These are phyloP conservation scores for Catharus fuscescens DNA, from an alignment of 2,113 vertebrate genomes.

Conservation along the genomic window DNA sequence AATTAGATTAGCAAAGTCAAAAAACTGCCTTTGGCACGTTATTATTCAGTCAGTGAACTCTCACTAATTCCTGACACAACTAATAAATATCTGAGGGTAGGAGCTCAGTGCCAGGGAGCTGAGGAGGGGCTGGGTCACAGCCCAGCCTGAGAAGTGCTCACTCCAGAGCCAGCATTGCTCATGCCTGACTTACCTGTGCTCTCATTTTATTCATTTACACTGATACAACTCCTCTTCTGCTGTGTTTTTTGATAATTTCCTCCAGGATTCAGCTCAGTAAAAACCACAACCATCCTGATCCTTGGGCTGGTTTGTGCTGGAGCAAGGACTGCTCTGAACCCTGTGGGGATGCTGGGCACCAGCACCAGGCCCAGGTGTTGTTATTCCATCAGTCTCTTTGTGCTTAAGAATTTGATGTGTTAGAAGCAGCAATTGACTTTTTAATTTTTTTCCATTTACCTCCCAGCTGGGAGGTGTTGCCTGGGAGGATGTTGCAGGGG, in stretches of 20 bases:
- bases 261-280: not conserved
- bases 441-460: not conserved
- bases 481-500: not conserved
- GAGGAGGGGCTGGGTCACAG: not conserved
- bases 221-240: not conserved
- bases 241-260: not conserved
- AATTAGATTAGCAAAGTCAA: constrained; percentile 41
- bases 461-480: not conserved
- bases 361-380: not conserved
- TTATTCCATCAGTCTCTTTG: not conserved
- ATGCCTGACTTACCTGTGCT: not conserved
- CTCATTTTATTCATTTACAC: not conserved
- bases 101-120: rapidly evolving
- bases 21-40: constrained; percentile 45
- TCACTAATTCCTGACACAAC: constrained; percentile 65
- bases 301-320: not conserved
- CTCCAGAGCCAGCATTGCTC: not conserved
- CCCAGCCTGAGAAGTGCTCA: rapidly evolving
- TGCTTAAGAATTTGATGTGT: not conserved
- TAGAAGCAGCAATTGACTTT: not conserved
- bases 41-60: constrained; percentile 62
- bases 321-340: not conserved
- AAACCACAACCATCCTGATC: not conserved
- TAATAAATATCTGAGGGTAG: constrained; percentile 19
- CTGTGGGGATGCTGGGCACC: not conserved